Evolutionary conservation across 2,113 vertebrate species (phyloP), one percentile per base, ranked within the genome.

Genomic region (Oncorhynchus nerka): DNA sequence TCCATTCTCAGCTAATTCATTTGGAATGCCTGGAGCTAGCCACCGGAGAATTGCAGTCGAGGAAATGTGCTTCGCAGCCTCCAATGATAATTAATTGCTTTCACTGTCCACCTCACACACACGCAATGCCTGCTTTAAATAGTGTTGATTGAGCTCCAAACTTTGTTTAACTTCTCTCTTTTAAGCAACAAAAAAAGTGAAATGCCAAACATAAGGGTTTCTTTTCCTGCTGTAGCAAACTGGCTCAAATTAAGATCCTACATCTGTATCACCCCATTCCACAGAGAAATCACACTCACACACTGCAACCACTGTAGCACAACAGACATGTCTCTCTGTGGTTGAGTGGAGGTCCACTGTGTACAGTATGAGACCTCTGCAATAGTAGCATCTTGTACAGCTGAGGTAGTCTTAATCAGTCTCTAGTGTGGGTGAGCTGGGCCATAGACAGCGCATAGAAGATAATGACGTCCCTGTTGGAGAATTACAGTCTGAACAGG

Each of bases 31-130:
- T 71, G 71, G 26, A 64, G 75, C 77, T 73, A 16, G 22, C 28
- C 78, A 57, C 75, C 24, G 24, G 78, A 79, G 80, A 73, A 73
- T 70, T 74, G 34, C 12, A 39, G 3, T 16, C 24, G 48, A 55
- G 55, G 34, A 80, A 67, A 72, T 75, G 70, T 87, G 83, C 71
- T 83, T 70, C 84, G 74, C 32, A 61, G 78, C 75, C 45, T 77
- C 72, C 70, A 66, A 79, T 77, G 78, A 86, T 39, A 84, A 91
- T 81, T 80, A 68, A 91, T 89, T 74, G 70, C 70, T 67, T 77
- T 75, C 49, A 70, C 74, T 70, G 59, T 59, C 22, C 66, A 26
- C 20, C 48, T 68, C 73, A 34, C 65, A 24, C 3, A 28, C 45
- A 22, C 4, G 30, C 64, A 15, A 15, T 66, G 4, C 15, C 65